Percentiles rank a stretch among this genome's conserved stretches.
Evolutionary conservation across 2,797 vertebrate genomes (phyloP).

Genomic region (Spatula versicolor): DNA sequence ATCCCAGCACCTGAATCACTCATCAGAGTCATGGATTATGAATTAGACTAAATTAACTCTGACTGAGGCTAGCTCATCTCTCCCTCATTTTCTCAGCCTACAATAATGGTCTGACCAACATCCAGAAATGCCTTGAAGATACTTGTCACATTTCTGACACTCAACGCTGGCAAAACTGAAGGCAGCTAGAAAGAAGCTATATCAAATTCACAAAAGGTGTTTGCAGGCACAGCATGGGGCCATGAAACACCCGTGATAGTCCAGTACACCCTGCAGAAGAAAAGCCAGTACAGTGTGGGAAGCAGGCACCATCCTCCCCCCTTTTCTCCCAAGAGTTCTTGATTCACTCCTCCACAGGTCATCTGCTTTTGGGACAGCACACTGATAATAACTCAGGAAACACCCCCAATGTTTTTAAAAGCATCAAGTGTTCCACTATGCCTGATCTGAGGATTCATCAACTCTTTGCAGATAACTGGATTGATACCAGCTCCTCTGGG

Average conservation of each 20-base stretch:
- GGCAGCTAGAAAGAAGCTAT: not conserved
- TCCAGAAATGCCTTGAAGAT: not conserved
- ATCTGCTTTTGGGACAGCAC: not conserved
- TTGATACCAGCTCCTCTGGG: not conserved
- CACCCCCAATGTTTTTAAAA: not conserved
- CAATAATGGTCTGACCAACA: not conserved
- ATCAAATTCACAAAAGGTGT: not conserved
- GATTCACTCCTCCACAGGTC: not conserved
- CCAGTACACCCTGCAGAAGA: not conserved
- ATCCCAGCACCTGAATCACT: not conserved
- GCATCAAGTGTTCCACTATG: not conserved
- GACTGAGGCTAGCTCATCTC: not conserved
- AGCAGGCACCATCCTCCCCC: rapidly evolving
- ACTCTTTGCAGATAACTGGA: not conserved
- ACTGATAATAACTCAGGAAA: not conserved
- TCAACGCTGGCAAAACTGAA: not conserved
- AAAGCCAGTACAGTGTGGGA: rapidly evolving
- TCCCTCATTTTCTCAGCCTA: not conserved
- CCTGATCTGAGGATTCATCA: not conserved
- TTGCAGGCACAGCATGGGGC: not conserved
- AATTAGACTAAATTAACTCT: not conserved
- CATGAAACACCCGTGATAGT: not conserved
- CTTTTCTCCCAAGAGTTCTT: not conserved
- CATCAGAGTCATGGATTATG: not conserved
- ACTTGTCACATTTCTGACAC: not conserved